Base-by-base conservation (phyloP, 2,113 vertebrate species). In the Phalacrocorax brasilianus region DNA sequence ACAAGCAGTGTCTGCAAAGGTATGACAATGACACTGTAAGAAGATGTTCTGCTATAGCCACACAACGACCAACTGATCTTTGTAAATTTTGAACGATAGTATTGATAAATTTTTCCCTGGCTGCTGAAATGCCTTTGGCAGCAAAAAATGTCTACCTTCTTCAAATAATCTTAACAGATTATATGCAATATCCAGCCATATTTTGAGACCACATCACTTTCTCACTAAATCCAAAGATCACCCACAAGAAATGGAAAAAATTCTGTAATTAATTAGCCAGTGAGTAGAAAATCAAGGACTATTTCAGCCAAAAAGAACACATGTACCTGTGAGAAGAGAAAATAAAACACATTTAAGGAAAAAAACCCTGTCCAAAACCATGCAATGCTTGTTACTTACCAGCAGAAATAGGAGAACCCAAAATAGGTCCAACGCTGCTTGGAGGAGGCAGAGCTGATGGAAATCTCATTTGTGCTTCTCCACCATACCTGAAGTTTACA, bases 401-500 rank as follows among this genome's bases (percentile, higher is more conserved):
- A 71, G 98, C 67, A 93, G 98, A 97, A 83, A 98, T 85, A 73
- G 99, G 98, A 84, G 99, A 99, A 59, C 98, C 98, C 74, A 99
- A 97, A 78, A 98, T 88, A 45, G 98, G 98, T 44, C 99, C 99
- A 19, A 99, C 97, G 1, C 97, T 99, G 87, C 98, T 99, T 23
- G 99, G 98, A 88, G 98, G 93, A 8, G 98, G 92, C 59, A 99
- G 89, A 73, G 98, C 96, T 62, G 99, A 96, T 3, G 99, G 98
- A 94, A 99, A 99, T 86, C 99, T 98, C 99, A 99, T 99, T 96
- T 99, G 99, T 63, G 99, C 99, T 97, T 99, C 99, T 92, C 99
- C 99, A 40, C 99, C 99, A 26, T 99, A 99, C 96, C 99, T 99
- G 6, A 89, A 91, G 50, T 96, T 93, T 47, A 67, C 61, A 44